Evolutionary conservation across 2,797 vertebrate species (phyloP).

Genomic region (Pempheris klunzingeri): DNA sequence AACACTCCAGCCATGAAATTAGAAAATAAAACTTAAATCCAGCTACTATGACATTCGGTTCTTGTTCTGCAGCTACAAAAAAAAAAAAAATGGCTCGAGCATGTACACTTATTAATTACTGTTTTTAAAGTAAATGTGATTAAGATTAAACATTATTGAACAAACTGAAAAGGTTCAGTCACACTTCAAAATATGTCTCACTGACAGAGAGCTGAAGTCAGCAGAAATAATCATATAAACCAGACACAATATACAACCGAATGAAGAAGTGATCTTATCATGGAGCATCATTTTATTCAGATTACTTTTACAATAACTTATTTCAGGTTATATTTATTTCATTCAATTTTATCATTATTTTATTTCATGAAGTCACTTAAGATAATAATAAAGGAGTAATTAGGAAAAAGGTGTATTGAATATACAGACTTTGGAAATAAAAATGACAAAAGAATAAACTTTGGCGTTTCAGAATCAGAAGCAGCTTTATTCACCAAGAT

Average conservation of each 20-base stretch:
- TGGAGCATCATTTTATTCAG: neutral
- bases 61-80: no score
- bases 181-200: neutral
- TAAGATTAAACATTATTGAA: neutral
- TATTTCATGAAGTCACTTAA: neutral
- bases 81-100: no score
- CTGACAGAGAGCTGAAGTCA: neutral
- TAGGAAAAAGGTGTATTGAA: neutral
- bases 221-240: neutral
- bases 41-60: no score
- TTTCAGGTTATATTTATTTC: neutral
- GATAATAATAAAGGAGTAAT: neutral
- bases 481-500: no score
- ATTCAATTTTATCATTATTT: neutral
- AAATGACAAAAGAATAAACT: neutral
- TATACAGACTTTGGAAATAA: neutral
- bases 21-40: neutral
- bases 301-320: neutral
- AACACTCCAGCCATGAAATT: neutral
- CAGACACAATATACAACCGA: neutral
- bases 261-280: neutral
- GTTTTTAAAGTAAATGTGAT: neutral
- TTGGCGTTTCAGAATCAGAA: neutral
- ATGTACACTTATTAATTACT: neutral
- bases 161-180: neutral